Conservation (phyloP, 2,888 invertebrate genomes). For the Eupithecia inturbata region DNA sequence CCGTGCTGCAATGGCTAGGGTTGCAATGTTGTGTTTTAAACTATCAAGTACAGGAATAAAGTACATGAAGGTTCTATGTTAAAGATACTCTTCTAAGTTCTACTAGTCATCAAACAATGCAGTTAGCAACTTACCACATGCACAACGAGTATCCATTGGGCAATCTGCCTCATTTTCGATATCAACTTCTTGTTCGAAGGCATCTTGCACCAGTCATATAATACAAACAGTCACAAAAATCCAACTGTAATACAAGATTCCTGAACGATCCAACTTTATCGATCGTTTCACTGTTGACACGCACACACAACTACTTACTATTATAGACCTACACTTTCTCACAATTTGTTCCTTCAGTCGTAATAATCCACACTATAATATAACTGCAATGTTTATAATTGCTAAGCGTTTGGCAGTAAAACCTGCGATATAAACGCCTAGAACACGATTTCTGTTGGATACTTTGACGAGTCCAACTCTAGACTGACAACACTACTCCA, state of each 20-base stretch:
- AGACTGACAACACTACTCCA: slow-evolving; percentile 84
- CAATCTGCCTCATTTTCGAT: slow-evolving; percentile 77
- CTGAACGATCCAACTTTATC: slow-evolving; percentile 77
- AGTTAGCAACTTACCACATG: slow-evolving; percentile 75
- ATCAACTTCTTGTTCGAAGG: slow-evolving; percentile 79
- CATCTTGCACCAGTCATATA: slow-evolving; percentile 64
- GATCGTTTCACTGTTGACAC: slow-evolving; percentile 81
- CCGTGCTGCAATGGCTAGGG: not conserved
- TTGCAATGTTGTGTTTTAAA: not conserved
- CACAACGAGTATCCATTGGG: slow-evolving; percentile 77
- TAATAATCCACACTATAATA: slow-evolving; percentile 63
- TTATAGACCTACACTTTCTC: slow-evolving; percentile 80
- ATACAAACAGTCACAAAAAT: slow-evolving; percentile 58
- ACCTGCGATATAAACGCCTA: slow-evolving; percentile 78
- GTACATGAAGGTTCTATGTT: slow-evolving; percentile 12
- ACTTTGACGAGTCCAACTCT: slow-evolving; percentile 79
- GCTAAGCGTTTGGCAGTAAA: slow-evolving; percentile 76
- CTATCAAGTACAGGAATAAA: no score
- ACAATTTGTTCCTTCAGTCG: slow-evolving; percentile 68
- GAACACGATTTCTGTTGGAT: slow-evolving; percentile 67
- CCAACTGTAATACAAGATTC: slow-evolving; percentile 67
- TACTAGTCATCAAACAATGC: slow-evolving; percentile 29
- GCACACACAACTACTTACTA: slow-evolving; percentile 66
- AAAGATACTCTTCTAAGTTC: slow-evolving; percentile 17
- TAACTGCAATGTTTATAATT: slow-evolving; percentile 62